These are phyloP conservation scores for Calycopis cecrops DNA, from an alignment of 1,140 invertebrate species.

Conservation along the genomic window DNA sequence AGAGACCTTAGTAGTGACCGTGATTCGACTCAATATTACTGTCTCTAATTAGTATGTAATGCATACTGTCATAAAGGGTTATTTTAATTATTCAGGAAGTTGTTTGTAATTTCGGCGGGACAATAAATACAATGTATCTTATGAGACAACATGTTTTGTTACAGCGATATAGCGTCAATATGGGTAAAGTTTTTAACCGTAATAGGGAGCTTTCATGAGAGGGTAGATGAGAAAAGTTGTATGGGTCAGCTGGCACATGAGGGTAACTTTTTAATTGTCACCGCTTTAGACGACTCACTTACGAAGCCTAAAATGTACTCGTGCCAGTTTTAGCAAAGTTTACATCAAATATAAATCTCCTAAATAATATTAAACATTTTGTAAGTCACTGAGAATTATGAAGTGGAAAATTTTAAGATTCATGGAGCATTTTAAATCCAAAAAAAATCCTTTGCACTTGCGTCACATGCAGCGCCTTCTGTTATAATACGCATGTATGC, in stretches of 20 bases:
- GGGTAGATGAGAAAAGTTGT: constrained; percentile 20
- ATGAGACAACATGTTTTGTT: constrained; percentile 13
- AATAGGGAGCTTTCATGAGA: constrained; percentile 10
- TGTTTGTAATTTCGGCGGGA: too few species aligned
- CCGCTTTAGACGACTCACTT: constrained; percentile 6
- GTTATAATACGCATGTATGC: too few species aligned
- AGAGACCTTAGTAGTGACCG: too few species aligned
- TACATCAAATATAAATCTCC: too few species aligned
- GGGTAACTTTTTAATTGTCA: constrained; percentile 17
- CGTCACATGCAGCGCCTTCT: too few species aligned
- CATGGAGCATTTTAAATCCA: too few species aligned
- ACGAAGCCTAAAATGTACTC: constrained; percentile 5
- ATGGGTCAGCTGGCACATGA: constrained; percentile 16
- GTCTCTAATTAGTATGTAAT: too few species aligned
- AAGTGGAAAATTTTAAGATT: too few species aligned
- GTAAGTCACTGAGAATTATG: too few species aligned
- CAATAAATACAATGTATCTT: constrained; percentile 4
- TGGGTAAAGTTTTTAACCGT: constrained; percentile 14
- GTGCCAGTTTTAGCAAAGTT: background rate
- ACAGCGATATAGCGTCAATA: constrained; percentile 14
- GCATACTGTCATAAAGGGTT: background rate
- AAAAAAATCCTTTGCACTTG: too few species aligned
- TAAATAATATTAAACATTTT: too few species aligned
- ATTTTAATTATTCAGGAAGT: constrained; percentile 5
- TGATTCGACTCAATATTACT: too few species aligned